phyloP scores from a whole-genome alignment of 53 echinoderm and acorn worm genomes.

The Stichopus horrens region DNA sequence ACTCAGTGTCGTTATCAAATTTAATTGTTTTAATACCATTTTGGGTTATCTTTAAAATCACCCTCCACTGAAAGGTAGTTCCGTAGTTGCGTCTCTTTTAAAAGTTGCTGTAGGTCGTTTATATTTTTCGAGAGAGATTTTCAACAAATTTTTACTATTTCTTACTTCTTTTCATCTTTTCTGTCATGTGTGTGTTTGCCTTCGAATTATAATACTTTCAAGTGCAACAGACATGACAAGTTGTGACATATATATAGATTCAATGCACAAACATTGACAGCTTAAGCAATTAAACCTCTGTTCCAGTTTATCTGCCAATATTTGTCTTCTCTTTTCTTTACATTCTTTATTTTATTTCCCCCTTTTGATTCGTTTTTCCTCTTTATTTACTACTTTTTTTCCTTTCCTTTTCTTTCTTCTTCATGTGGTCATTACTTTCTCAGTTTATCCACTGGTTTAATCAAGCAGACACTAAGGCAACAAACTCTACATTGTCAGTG shows the following conservation, averaged over 20 bases:
- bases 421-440: too few relatives aligned
- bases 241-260: neutral
- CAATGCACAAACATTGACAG: slow-evolving; percentile 26
- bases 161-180: neutral
- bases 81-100: too few relatives aligned
- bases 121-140: too few relatives aligned
- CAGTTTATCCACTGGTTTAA: slow-evolving; percentile 12
- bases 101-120: too few relatives aligned
- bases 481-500: slow-evolving; percentile 11
- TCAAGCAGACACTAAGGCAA: slow-evolving; percentile 34
- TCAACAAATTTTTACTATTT: too few relatives aligned
- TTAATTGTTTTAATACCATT: too few relatives aligned
- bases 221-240: neutral
- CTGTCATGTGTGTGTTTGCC: neutral
- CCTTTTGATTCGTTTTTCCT: neutral
- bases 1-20: too few relatives aligned
- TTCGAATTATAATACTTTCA: too few relatives aligned
- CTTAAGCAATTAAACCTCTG: neutral
- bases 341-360: neutral
- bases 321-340: slow-evolving; percentile 15
- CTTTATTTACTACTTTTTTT: neutral
- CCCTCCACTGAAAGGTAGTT: too few relatives aligned
- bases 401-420: too few relatives aligned
- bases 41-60: too few relatives aligned
- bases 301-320: slow-evolving; percentile 16